Evolutionary conservation across 2,797 vertebrate species (phyloP).

Genomic region (Acomys russatus): DNA sequence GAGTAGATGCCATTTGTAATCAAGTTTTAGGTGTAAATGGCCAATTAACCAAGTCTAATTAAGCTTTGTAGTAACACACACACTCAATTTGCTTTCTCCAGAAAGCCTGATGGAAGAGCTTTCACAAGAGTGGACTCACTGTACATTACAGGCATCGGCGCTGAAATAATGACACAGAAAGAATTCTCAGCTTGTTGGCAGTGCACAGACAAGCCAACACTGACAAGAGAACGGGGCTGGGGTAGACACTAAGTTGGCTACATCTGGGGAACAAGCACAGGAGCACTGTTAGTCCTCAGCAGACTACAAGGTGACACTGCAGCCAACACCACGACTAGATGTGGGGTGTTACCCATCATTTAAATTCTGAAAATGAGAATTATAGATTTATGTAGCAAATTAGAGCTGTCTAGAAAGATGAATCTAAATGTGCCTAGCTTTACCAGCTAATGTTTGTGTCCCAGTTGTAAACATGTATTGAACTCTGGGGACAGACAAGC

Average conservation of each 20-base stretch:
- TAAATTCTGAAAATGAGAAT: constrained; percentile 70
- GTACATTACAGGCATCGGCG: background rate
- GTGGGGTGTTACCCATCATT: constrained; percentile 74
- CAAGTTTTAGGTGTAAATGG: constrained; percentile 49
- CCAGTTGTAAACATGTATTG: background rate
- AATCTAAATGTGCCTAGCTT: background rate
- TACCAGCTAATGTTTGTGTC: background rate
- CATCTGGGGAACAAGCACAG: constrained; percentile 78
- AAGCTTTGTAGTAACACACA: constrained; percentile 51
- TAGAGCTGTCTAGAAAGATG: constrained; percentile 21
- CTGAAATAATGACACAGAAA: constrained; percentile 46
- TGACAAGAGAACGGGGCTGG: background rate
- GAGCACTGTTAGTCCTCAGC: constrained; percentile 83
- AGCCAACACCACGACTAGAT: constrained; percentile 71
- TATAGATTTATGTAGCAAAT: constrained; percentile 49
- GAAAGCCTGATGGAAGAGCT: constrained; percentile 35
- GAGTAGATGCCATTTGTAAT: constrained; percentile 23
- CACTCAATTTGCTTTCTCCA: constrained; percentile 62
- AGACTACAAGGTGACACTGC: constrained; percentile 85
- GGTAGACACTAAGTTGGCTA: background rate
- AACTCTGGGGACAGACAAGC: background rate
- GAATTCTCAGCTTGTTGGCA: constrained; percentile 43
- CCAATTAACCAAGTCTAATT: constrained; percentile 60
- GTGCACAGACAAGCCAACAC: background rate
- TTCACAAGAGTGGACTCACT: background rate